Base-by-base conservation (phyloP, 2,113 vertebrate species). In the Romanogobio albipinnatus region DNA sequence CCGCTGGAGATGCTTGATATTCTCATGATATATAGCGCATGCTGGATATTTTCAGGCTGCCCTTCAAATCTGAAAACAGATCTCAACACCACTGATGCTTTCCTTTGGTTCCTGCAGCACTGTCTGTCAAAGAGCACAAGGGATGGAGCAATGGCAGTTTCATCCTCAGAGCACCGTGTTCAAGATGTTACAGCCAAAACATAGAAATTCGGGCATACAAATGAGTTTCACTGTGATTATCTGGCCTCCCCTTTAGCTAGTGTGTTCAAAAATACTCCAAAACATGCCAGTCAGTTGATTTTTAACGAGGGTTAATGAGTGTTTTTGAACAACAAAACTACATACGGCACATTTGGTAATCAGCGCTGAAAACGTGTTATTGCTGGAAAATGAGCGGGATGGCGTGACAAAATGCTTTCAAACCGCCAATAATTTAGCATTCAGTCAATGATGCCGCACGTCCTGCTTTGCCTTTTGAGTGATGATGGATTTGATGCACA, bases 401-500 rank as follows among this genome's bases (percentile, higher is more conserved):
- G 1, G 24, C 2, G 13, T 29, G 81, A 78, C 53, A 58, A 26
- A 64, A 71, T 9, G 26, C 17, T 77, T 86, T 51, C 47, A 62
- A 59, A 70, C 33, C 2, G 0, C 22, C 22, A 39, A 56, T 88
- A 53, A 77, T 87, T 86, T 79, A 64, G 81, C 80, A 88, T 87
- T 71, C 82, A 33, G n/a, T 33, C 19, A 43, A 82, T 68, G 58
- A 47, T 68, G 33, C 87, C 49, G n/a, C 84, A 87, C 33, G 78
- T 83, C 84, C 26, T 15, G 84, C 86, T 84, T 84, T 70, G 88
- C 85, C 86, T 84, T 82, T 59, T 71, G 43, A 71, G 47, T 24
- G 47, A 88, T 91, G 85, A 89, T 86, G 71, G 86, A 91, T 91
- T 82, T 80, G 86, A 68, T 29, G 6, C 59, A 58, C 68, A 79